These are phyloP conservation scores for Irena cyanogastra DNA, from an alignment of 2,113 vertebrate genomes.

Conservation along the genomic window DNA sequence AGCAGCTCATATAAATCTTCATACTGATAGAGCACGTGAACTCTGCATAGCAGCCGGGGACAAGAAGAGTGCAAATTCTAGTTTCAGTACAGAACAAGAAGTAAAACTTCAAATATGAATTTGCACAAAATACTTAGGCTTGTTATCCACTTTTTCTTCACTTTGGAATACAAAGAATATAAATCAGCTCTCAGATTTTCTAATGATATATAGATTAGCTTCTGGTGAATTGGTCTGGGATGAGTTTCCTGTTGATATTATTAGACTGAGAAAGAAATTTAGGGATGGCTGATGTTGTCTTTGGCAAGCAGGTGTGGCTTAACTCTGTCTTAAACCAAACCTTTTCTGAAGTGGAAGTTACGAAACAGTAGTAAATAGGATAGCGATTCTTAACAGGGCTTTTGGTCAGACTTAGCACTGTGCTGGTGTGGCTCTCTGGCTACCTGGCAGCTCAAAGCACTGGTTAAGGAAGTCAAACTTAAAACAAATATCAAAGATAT, in stretches of 20 bases:
- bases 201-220: not conserved
- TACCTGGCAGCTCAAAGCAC: not conserved
- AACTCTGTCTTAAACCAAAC: not conserved
- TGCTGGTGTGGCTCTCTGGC: not conserved
- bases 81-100: not conserved
- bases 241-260: not conserved
- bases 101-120: not conserved
- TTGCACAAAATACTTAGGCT: not conserved
- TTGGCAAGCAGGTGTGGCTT: not conserved
- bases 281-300: not conserved
- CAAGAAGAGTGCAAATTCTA: not conserved
- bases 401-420: not conserved
- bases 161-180: not conserved
- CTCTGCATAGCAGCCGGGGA: not conserved
- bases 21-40: not conserved
- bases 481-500: not conserved
- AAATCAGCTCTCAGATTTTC: not conserved
- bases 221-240: not conserved
- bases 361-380: not conserved
- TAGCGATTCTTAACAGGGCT: not conserved
- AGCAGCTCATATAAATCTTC: not conserved
- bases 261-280: not conserved
- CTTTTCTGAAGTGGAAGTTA: not conserved
- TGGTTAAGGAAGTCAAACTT: not conserved
- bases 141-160: not conserved